A percentile compares a stretch with the other conserved stretches of the same genome.
phyloP scores from a whole-genome alignment of 2,113 vertebrate species.

The Phylloscopus trochiloides region DNA sequence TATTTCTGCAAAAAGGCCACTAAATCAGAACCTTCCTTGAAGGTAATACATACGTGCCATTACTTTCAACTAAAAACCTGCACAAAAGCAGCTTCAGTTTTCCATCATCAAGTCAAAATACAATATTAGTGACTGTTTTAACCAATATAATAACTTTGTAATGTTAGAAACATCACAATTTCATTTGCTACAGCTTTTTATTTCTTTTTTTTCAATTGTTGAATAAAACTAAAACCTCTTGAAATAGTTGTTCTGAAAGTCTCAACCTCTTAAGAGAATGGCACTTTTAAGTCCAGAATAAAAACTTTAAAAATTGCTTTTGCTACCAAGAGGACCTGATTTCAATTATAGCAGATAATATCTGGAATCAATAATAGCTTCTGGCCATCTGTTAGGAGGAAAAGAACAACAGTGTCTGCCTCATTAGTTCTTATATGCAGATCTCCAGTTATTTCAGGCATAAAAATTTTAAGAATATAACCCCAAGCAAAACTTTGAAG shows the following conservation, averaged over 20 bases:
- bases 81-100: neutral
- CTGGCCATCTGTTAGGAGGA: constrained; percentile 16
- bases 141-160: neutral
- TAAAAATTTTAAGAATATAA: neutral
- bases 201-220: neutral
- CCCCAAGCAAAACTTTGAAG: neutral
- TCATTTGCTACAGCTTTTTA: neutral
- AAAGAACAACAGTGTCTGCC: neutral
- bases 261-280: neutral
- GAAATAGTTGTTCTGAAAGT: neutral
- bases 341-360: constrained; percentile 21
- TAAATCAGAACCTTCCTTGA: neutral
- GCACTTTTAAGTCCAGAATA: neutral
- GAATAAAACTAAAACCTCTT: neutral
- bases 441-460: constrained; percentile 2
- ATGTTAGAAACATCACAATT: neutral
- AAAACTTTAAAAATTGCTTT: neutral
- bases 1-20: neutral
- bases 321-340: neutral
- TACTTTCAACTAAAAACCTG: neutral
- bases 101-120: neutral
- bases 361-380: constrained; percentile 40
- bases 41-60: neutral
- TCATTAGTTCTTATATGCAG: constrained; percentile 19
- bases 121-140: neutral